Percentiles rank a stretch among this genome's conserved stretches.
These are phyloP conservation scores for Mesochorus sp. DNA, from an alignment of 2,888 invertebrate species.

Conservation along the genomic window DNA sequence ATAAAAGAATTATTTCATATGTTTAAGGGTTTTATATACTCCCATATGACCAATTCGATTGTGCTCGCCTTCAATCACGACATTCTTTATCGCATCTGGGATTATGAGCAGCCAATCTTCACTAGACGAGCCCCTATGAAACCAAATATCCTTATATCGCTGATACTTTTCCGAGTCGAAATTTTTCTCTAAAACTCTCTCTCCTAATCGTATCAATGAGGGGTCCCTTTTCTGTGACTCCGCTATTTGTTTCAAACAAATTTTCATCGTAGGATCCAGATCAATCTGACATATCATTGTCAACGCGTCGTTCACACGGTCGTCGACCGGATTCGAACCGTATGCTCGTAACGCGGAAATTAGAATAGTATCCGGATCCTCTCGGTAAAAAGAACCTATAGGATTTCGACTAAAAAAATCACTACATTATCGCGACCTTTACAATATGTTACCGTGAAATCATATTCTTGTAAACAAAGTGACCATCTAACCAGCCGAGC, in stretches of 20 bases:
- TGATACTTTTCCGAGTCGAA: not conserved
- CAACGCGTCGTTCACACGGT: not conserved
- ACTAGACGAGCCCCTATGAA: not conserved
- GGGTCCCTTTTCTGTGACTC: not conserved
- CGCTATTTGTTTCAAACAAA: not conserved
- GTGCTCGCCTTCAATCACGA: not conserved
- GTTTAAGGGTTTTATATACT: conserved; percentile 7
- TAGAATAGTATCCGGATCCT: conserved; percentile 2
- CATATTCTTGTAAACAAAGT: conserved; percentile 14
- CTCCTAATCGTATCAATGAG: not conserved
- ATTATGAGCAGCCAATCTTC: conserved; percentile 8
- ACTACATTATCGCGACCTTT: conserved; percentile 66
- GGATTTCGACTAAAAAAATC: conserved; percentile 69
- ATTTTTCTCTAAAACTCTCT: not conserved
- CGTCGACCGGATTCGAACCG: not conserved
- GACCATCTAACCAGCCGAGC: conserved; percentile 15
- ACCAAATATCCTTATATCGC: not conserved
- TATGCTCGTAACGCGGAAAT: not conserved
- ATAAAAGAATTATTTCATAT: conserved; percentile 23
- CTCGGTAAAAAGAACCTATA: conserved; percentile 4
- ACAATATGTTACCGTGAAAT: conserved; percentile 53
- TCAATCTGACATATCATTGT: not conserved
- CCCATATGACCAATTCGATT: conserved; percentile 9
- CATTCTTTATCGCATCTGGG: not conserved
- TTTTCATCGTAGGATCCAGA: not conserved